Evolutionary conservation across 2,888 invertebrate genomes (phyloP), one percentile per base, ranked within the genome.

Genomic region (Drepana falcataria): DNA sequence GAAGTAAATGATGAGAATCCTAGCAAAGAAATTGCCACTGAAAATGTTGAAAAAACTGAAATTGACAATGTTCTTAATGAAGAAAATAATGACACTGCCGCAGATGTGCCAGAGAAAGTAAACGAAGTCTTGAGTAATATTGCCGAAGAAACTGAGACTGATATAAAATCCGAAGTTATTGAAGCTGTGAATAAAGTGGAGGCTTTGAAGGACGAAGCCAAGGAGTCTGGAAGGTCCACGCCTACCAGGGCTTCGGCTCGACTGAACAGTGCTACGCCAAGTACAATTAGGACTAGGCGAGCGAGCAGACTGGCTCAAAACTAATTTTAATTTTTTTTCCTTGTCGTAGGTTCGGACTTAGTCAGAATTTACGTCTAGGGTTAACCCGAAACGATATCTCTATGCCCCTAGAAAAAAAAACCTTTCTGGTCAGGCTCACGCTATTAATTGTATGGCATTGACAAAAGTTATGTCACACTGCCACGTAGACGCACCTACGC

Each of bases 221-320:
- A 72, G 48, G 68, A 67, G n/a, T 35, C 60, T 33, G 73, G 64
- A 0, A 68, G 60, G 48, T 65, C 68, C 0, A 83, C 85, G 0
- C 81, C 84, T 0, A 70, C 74, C 0, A 71, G 83, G 21, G 56
- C 67, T 0, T 81, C 85, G 0, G 59, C 80, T 2, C 71, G 83
- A 0, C 49, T 78, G 6, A 74, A 79, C 0, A 71, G 56, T 5
- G 64, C 65, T 0, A 83, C 85, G 0, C 83, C 87, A 0, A 73
- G 78, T 51, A 62, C 75, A 2, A 69, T 87, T 6, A 75, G 71
- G 35, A 87, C 87, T 0, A 69, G 88, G 7, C 75, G 87, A 0
- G 69, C 84, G 0, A 88, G 87, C 58, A 71, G 66, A 56, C 65
- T 85, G 1, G 59, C 67, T 1, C 75, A 79, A 51, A 77, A 77